Percentiles rank a stretch among this genome's conserved stretches.
phyloP scores from a whole-genome alignment of 1,140 invertebrate species.

The Drosophila sucinea region DNA sequence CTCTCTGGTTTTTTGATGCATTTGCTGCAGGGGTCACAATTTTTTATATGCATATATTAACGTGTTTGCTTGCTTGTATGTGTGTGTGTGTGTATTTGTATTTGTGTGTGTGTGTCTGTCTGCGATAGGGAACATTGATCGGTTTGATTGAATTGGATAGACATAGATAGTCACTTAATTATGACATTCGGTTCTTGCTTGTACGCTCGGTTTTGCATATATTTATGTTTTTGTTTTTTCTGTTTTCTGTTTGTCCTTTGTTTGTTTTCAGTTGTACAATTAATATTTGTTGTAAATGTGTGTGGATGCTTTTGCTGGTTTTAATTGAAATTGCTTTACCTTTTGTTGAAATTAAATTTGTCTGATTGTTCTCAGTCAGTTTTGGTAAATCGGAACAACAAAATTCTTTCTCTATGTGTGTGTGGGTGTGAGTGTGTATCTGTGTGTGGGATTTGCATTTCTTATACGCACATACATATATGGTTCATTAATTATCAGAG shows the following conservation, averaged over 20 bases:
- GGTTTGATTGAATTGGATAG: conserved; percentile 75
- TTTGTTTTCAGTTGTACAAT: conserved; percentile 10
- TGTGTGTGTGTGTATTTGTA: conserved; percentile 20
- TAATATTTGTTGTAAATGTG: conserved; percentile 30
- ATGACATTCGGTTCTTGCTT: conserved; percentile 55
- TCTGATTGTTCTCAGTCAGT: background rate
- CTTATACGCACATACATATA: conserved; percentile 55
- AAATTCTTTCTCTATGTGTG: conserved; percentile 6
- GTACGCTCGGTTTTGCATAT: conserved; percentile 42
- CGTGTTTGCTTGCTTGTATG: conserved; percentile 58
- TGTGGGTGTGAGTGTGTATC: conserved; percentile 15
- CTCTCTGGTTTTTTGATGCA: conserved; percentile 61
- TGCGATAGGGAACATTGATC: conserved; percentile 40
- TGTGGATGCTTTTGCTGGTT: background rate
- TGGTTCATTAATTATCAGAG: conserved; percentile 61
- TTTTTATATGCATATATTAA: conserved; percentile 74
- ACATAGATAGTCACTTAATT: conserved; percentile 76
- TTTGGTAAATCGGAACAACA: background rate
- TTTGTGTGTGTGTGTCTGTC: conserved; percentile 21
- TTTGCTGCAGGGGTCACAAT: conserved; percentile 50
- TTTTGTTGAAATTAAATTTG: background rate
- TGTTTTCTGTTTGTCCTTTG: conserved; percentile 12
- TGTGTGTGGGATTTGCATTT: conserved; percentile 53
- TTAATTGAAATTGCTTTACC: background rate
- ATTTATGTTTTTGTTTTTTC: conserved; percentile 19